Conservation (phyloP, 2,113 vertebrate genomes). For the Rhadina sibilatrix region DNA sequence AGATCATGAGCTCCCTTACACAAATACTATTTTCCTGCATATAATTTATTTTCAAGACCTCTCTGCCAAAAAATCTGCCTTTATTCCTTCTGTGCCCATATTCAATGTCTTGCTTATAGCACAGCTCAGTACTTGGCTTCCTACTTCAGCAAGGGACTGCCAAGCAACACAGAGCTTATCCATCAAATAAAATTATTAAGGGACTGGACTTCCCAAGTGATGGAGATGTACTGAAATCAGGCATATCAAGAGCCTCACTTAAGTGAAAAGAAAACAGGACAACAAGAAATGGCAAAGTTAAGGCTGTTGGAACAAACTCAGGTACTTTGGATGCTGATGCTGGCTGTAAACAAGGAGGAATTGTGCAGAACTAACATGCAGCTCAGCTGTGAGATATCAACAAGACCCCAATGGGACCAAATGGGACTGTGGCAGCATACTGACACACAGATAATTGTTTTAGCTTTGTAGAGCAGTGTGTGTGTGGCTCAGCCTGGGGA, state of each 20-base stretch:
- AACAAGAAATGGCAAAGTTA: background rate
- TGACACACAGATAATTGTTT: slow-evolving; percentile 28
- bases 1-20: background rate
- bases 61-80: background rate
- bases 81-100: background rate
- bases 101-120: background rate
- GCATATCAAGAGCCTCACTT: background rate
- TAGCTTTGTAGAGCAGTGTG: background rate
- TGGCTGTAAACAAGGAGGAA: slow-evolving; percentile 19
- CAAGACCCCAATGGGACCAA: slow-evolving; percentile 17
- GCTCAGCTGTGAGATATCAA: slow-evolving; percentile 11
- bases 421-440: background rate
- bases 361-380: background rate
- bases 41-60: background rate
- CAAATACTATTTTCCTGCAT: background rate
- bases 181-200: background rate
- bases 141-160: background rate
- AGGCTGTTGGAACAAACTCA: background rate
- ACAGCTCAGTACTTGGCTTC: background rate
- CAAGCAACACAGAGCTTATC: background rate
- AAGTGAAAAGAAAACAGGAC: background rate
- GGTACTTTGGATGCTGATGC: background rate
- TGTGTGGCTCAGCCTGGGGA: background rate
- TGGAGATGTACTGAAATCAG: background rate
- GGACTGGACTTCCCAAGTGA: background rate